A percentile compares a stretch with the other conserved stretches of the same genome.
Evolutionary conservation across 2,888 invertebrate genomes (phyloP).

Genomic region (Elmis aenea): DNA sequence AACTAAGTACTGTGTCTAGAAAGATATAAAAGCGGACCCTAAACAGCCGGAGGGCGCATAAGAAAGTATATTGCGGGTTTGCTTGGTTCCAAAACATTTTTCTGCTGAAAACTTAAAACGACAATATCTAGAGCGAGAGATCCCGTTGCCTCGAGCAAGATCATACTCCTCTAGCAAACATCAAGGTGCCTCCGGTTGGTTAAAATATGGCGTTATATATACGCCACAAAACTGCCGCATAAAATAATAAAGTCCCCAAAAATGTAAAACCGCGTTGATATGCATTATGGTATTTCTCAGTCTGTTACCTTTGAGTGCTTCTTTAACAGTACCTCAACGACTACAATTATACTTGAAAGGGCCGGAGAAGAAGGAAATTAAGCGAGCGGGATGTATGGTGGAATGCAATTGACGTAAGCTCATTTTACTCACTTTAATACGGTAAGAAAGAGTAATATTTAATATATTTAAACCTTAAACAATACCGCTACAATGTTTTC

Average conservation of each 20-base stretch:
- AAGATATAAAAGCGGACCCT: conserved; percentile 31
- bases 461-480: too few species aligned
- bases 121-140: conserved; percentile 36
- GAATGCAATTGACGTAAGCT: too few species aligned
- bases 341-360: too few species aligned
- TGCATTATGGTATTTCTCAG: conserved; percentile 20
- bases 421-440: too few species aligned
- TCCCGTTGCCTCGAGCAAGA: conserved; percentile 31
- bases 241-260: conserved; percentile 36
- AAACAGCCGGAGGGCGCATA: conserved; percentile 31
- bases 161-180: conserved; percentile 33
- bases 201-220: conserved; percentile 39
- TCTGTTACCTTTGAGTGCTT: too few species aligned
- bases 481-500: too few species aligned
- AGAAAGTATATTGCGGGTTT: conserved; percentile 34
- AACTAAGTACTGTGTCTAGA: conserved; percentile 16
- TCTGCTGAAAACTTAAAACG: conserved; percentile 36
- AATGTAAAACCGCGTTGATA: conserved; percentile 24
- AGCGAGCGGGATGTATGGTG: too few species aligned
- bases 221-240: conserved; percentile 33
- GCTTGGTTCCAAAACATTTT: conserved; percentile 37
- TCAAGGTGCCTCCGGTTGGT: conserved; percentile 35
- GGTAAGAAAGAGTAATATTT: too few species aligned
- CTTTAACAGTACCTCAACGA: too few species aligned
- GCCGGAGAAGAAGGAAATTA: too few species aligned